phyloP scores from a whole-genome alignment of 2,888 invertebrate genomes.

The Habrosyne pyritoides region DNA sequence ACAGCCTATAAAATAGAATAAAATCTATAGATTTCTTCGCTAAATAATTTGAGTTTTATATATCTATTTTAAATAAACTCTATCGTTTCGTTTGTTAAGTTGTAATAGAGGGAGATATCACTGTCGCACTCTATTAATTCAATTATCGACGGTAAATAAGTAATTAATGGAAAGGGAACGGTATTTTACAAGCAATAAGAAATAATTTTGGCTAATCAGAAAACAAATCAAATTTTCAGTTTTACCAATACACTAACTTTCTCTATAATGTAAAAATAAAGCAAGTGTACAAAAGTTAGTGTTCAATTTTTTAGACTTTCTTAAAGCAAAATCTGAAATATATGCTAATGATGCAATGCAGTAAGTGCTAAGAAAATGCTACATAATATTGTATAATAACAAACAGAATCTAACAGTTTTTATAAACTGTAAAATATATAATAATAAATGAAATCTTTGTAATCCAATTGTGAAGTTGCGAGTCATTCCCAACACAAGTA shows the following conservation, averaged over 20 bases:
- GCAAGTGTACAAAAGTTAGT: no score
- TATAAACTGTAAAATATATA: no score
- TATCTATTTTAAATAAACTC: constrained; percentile 30
- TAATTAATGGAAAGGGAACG: neutral
- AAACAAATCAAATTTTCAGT: no score
- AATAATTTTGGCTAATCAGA: neutral
- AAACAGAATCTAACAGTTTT: neutral
- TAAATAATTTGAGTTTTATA: constrained; percentile 30
- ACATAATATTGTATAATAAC: neutral
- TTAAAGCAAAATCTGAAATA: no score
- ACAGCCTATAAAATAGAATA: constrained; percentile 36
- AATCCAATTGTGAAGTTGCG: no score
- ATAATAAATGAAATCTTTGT: no score
- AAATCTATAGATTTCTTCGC: constrained; percentile 31
- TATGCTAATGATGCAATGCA: neutral
- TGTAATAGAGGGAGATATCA: constrained; percentile 17
- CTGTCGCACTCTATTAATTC: neutral
- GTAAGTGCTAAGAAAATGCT: neutral
- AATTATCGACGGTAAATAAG: neutral
- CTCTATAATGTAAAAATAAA: no score
- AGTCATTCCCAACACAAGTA: no score
- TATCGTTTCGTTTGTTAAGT: constrained; percentile 23
- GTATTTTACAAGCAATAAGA: neutral
- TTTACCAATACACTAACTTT: no score
- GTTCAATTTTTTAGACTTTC: no score